Evolutionary conservation across 2,113 vertebrate species (phyloP), one percentile per base, ranked within the genome.

Genomic region (Clarias magur): DNA sequence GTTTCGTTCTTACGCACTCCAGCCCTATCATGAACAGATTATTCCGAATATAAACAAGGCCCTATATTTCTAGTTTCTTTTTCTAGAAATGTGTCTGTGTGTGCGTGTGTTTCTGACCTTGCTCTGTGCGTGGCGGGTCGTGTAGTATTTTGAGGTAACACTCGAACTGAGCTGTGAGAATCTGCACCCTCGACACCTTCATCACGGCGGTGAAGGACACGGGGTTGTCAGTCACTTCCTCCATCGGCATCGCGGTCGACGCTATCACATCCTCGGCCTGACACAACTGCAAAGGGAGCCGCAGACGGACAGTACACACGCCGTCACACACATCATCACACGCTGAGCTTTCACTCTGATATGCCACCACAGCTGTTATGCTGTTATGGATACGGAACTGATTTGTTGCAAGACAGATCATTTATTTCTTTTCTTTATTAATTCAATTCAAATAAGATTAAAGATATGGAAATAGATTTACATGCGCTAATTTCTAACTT

Each of bases 91-190:
- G 34, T 57, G 48, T 84, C 56, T 25, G 30, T 57, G 25, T 57
- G 72, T 59, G 70, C 25, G n/a, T 65, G 27, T 75, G 72, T 78
- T n/a, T 81, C 72, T 83, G 87, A 96, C 95, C 94, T 88, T 89
- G 80, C 9, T 94, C 92, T 2, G 21, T 53, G 27, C 5, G 86
- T 12, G 91, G 91, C 0, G 94, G 93, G 48, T 96, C 95, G 1
- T 62, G 82, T 85, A 95, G 93, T 73, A 96, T 95, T 92, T 93
- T 96, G 84, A 95, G 88, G 92, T 95, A 96, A 84, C 95, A 96
- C 90, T 96, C 94, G 78, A 93, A 96, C 93, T 96, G 95, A 16
- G 95, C 94, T 0, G 94, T 91, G 80, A 96, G 88, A 85, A 96
- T 95, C 86, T 94, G 91, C 1, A 12, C 62, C 13, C 81, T 68